Base-by-base conservation (phyloP, 2,888 invertebrate genomes). In the Lithophane socia region DNA sequence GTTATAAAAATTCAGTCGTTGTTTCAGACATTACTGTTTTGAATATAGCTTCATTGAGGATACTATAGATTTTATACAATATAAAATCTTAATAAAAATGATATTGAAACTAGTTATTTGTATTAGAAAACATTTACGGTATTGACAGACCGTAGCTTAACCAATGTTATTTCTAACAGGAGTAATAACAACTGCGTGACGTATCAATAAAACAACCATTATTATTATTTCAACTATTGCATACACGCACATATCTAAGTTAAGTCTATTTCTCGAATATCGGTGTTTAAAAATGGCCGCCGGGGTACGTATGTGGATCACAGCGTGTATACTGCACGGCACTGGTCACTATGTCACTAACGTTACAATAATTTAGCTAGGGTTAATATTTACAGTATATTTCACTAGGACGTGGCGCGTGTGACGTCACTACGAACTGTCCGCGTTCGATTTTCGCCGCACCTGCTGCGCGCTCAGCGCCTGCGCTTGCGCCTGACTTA, bases 361-460 rank as follows among this genome's bases (percentile, higher is more conserved):
- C 63, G 60, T 83, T 86, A 85, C 68, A 92, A 91, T 92, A 90
- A 92, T 90, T 92, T 93, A 94, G 79, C 89, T 90, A 89, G 84
- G 90, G 82, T 85, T 87, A 89, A 85, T 94, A 92, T 93, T 86
- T 92, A 93, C 92, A 93, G 80, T 91, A 77, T 91, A 90, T 88
- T 91, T 91, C 90, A 89, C 91, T 93, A 93, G 78, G 82, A 82
- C 85, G 75, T 88, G 44, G 29, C 42, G 52, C n/a, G 56, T 52
- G 64, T 75, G 77, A 77, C 80, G 68, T 91, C 91, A 95, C 96
- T 96, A 96, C 92, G 96, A 96, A 91, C 96, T 96, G 91, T 96
- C 96, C 58, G 96, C 93, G 88, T 96, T 96, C n/a, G 96, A 96
- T 95, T 96, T 96, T 90, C 96, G 93, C 79, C 96, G 91, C 87